Evolutionary conservation across 2,888 invertebrate species (phyloP).

Genomic region (Epinotia bilunana): DNA sequence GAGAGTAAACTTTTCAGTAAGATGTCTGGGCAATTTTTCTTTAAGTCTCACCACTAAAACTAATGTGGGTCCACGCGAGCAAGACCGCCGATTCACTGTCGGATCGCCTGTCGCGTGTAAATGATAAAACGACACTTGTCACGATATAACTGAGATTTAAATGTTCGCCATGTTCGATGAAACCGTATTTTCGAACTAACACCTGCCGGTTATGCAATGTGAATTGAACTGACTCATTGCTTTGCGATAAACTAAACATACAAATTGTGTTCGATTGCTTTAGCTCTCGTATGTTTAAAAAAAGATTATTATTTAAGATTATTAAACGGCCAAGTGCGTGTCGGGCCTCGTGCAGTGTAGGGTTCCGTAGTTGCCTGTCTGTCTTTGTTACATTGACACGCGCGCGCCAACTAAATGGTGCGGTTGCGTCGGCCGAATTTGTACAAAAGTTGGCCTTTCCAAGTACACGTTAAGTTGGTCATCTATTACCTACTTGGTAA

Average conservation of each 20-base stretch:
- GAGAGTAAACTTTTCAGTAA: not conserved
- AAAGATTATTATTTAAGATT: not conserved
- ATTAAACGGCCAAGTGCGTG: no score
- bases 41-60: no score
- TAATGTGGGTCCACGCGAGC: not conserved
- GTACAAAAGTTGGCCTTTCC: no score
- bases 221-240: constrained; percentile 11
- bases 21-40: not conserved
- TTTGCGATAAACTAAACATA: constrained; percentile 14
- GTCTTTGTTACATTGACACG: no score
- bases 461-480: no score
- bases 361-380: no score
- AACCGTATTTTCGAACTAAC: constrained; percentile 10
- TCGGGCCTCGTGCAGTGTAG: no score
- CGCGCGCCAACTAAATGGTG: no score
- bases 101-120: constrained; percentile 1
- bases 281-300: not conserved
- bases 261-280: not conserved
- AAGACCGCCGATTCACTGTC: constrained; percentile 10
- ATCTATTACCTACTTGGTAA: no score
- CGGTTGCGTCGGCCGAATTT: no score
- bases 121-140: constrained; percentile 8
- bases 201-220: constrained; percentile 34
- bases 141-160: constrained; percentile 19
- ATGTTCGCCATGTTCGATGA: not conserved